Percentiles rank a stretch among this genome's conserved stretches.
phyloP scores from a whole-genome alignment of 1,140 invertebrate species.

The Leptestheria dahalacensis region DNA sequence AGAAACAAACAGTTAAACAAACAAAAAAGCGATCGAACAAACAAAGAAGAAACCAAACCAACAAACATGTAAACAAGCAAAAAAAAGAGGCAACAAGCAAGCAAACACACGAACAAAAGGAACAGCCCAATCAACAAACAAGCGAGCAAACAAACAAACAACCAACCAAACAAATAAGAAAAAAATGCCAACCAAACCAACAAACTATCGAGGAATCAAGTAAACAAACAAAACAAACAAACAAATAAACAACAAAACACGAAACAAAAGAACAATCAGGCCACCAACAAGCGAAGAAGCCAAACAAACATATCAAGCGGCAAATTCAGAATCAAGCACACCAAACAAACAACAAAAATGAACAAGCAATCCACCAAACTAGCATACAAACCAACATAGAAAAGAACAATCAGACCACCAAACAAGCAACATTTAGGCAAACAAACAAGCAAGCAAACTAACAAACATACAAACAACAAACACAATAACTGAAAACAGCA shows the following conservation, averaged over 20 bases:
- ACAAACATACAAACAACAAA: neutral
- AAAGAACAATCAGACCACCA: neutral
- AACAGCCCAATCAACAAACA: conserved; percentile 81
- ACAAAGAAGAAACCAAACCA: neutral
- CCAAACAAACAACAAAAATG: neutral
- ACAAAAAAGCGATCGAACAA: conserved; percentile 10
- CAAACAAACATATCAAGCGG: too few relatives aligned
- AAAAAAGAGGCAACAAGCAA: neutral
- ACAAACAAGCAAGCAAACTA: conserved; percentile 8
- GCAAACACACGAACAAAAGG: neutral
- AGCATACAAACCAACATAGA: conserved; percentile 28
- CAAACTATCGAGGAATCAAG: too few relatives aligned
- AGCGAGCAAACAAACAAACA: conserved; percentile 28
- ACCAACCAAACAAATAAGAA: neutral
- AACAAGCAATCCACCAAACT: conserved; percentile 81
- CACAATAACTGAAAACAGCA: too few relatives aligned
- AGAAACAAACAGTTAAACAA: neutral
- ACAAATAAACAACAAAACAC: conserved; percentile 11
- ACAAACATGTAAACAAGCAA: neutral
- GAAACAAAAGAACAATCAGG: conserved; percentile 13
- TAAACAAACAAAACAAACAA: too few relatives aligned
- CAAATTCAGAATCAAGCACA: too few relatives aligned
- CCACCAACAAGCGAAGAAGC: too few relatives aligned
- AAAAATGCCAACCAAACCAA: too few relatives aligned
- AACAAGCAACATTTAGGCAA: neutral